Evolutionary conservation across 2,888 invertebrate genomes (phyloP), one percentile per base, ranked within the genome.

Genomic region (Dryococelus australis): DNA sequence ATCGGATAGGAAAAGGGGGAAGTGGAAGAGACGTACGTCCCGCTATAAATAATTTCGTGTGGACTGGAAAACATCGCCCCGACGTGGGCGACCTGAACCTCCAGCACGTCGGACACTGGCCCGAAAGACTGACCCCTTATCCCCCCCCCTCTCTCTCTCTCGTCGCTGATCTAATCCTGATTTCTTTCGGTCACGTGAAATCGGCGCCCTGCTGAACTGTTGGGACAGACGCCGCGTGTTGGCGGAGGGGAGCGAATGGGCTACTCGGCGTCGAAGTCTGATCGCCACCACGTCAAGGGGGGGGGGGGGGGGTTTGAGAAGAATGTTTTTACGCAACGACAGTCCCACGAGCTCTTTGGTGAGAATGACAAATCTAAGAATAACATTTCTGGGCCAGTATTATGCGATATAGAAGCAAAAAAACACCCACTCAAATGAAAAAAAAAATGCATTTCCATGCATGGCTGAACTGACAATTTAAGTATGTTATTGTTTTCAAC

Each of bases 11-110:
- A 12, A 47, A 47, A 12, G 65, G 65, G 65, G 65, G 65, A 6
- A 16, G 20, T 8, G 65, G 65, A 24, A 16, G 65, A 20, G 20
- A 65, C 65, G 10, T 16, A 20, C 65, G 65, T 16, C 65, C 65
- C 5, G 65, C 65, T 65, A 65, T 65, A 65, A 65, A 65, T 65
- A 65, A 65, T 65, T 65, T 65, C 65, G 65, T 65, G 65, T 65
- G 65, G 65, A 65, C 65, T 65, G 65, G 65, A 65, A 65, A 65
- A 65, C 65, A 65, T 65, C 65, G 65, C 65, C 65, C 65, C 65
- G 65, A 20, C 65, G 65, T 65, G 65, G 65, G 65, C 65, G 65
- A 65, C 65, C 65, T 65, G 16, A 65, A 65, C 65, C n/a, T 13
- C 65, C 20, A 24, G 65, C 10, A 65, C 65, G 16, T 24, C 65